Evolutionary conservation across 2,797 vertebrate species (phyloP).

Genomic region (Melanotaenia maccullochi): DNA sequence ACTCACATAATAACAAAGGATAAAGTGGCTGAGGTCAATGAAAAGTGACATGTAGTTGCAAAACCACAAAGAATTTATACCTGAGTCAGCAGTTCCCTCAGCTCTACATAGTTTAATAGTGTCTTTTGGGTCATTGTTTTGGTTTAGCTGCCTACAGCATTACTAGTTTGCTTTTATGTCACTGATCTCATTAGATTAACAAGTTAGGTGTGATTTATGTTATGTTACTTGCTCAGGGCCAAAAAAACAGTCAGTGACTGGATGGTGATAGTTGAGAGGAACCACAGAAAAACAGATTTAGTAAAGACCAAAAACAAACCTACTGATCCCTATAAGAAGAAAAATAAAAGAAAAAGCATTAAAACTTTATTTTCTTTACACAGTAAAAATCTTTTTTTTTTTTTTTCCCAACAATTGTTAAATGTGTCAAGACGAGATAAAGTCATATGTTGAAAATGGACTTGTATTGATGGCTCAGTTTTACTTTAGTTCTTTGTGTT

Average conservation of each 20-base stretch:
- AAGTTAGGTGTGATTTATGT: neutral
- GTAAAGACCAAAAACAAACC: neutral
- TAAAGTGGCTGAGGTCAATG: neutral
- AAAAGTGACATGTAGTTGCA: neutral
- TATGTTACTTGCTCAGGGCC: neutral
- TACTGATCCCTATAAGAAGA: neutral
- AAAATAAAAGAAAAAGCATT: neutral
- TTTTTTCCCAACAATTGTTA: neutral
- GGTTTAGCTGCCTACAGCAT: slow-evolving; percentile 8
- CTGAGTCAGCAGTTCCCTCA: slow-evolving; percentile 3
- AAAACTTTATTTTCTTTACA: neutral
- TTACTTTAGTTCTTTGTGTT: neutral
- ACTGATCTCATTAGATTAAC: neutral
- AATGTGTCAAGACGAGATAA: neutral
- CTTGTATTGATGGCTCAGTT: neutral
- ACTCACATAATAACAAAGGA: neutral
- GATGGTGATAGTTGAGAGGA: too few relatives aligned
- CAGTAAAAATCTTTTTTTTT: neutral
- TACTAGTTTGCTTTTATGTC: slow-evolving; percentile 13
- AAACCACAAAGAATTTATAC: slow-evolving; percentile 12
- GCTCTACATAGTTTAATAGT: neutral
- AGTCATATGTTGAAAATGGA: neutral
- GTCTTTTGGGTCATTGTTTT: slow-evolving; percentile 22
- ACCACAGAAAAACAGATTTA: neutral
- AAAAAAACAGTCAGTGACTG: neutral